Percentiles rank a stretch among this genome's conserved stretches.
These are phyloP conservation scores for Thysanoteuthis rhombus DNA, from an alignment of 2,888 invertebrate species.

Conservation along the genomic window DNA sequence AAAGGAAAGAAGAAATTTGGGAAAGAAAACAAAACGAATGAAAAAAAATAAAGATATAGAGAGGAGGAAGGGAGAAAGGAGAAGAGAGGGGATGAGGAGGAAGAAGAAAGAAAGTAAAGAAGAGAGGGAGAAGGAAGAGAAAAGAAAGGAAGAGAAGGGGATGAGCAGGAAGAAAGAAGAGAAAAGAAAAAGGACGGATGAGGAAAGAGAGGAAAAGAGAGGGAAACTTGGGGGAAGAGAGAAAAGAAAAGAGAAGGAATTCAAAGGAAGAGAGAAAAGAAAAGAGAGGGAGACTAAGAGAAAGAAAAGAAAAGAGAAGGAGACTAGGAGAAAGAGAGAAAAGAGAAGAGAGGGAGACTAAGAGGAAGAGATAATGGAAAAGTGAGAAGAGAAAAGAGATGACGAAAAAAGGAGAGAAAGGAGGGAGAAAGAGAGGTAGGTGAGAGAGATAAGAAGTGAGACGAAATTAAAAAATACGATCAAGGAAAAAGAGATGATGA, in stretches of 20 bases:
- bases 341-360: not conserved
- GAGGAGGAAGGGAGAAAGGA: no score
- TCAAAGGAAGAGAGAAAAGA: not conserved
- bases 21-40: no score
- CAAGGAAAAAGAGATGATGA: no score
- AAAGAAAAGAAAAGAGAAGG: not conserved
- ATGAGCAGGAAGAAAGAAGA: not conserved
- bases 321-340: no score
- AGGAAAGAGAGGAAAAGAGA: not conserved
- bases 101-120: no score
- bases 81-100: no score
- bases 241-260: not conserved
- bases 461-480: no score
- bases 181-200: not conserved
- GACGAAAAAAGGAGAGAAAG: not conserved
- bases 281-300: not conserved
- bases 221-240: not conserved
- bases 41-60: no score
- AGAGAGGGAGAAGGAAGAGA: not conserved
- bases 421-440: not conserved
- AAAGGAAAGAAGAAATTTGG: not conserved
- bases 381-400: no score
- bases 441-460: no score
- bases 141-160: not conserved
- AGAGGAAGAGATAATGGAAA: not conserved